A percentile compares a stretch with the other conserved stretches of the same genome.
Evolutionary conservation across 2,888 invertebrate genomes (phyloP).

Genomic region (Fragum sueziense): DNA sequence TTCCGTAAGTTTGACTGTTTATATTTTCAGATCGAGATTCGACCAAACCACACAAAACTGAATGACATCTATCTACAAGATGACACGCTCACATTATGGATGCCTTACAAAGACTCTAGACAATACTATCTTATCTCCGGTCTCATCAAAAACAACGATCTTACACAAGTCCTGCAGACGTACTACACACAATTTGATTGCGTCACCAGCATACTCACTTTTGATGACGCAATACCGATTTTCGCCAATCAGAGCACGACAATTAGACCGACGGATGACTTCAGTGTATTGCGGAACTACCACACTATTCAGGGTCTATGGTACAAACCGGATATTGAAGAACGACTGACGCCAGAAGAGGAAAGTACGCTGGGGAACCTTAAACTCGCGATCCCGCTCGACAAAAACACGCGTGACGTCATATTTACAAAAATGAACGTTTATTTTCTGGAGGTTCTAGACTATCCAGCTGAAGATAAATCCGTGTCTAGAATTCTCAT

Average conservation of each 20-base stretch:
- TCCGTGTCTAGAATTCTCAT: slow-evolving; percentile 66
- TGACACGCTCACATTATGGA: slow-evolving; percentile 66
- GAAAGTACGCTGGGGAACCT: slow-evolving; percentile 63
- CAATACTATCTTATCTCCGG: slow-evolving; percentile 66
- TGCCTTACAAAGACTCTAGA: slow-evolving; percentile 52
- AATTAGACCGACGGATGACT: slow-evolving; percentile 65
- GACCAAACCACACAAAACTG: slow-evolving; percentile 49
- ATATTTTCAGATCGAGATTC: slow-evolving; percentile 12
- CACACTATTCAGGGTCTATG: slow-evolving; percentile 67
- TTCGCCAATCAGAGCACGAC: slow-evolving; percentile 65
- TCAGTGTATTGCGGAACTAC: slow-evolving; percentile 64
- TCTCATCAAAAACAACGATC: slow-evolving; percentile 46
- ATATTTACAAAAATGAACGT: slow-evolving; percentile 64
- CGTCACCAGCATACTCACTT: slow-evolving; percentile 64
- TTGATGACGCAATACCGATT: slow-evolving; percentile 68
- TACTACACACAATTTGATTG: slow-evolving; percentile 70
- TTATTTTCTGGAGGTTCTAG: slow-evolving; percentile 66
- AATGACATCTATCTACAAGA: slow-evolving; percentile 62
- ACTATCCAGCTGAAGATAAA: slow-evolving; percentile 67
- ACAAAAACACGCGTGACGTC: slow-evolving; percentile 58
- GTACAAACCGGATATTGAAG: slow-evolving; percentile 66
- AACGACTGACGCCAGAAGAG: slow-evolving; percentile 59
- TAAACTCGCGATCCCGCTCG: slow-evolving; percentile 61
- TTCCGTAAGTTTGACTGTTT: no score
- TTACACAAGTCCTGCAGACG: slow-evolving; percentile 58